Evolutionary conservation across 2,888 invertebrate genomes (phyloP).

Genomic region (Baronia brevicornis): DNA sequence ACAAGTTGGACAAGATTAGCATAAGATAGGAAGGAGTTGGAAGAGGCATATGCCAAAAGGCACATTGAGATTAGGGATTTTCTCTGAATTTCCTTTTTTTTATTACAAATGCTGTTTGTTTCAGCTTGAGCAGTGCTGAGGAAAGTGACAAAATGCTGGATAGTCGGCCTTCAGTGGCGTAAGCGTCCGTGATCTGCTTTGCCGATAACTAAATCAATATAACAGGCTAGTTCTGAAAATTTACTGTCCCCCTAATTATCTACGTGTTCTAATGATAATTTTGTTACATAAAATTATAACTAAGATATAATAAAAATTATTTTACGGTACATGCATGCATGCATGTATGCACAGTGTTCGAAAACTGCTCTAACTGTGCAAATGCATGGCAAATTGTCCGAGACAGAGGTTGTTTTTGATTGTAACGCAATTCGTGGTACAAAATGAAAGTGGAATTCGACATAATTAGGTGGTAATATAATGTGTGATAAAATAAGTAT

Average conservation of each 20-base stretch:
- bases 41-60: too few species aligned
- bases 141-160: slow-evolving; percentile 86
- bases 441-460: slow-evolving; percentile 2
- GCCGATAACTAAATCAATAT: slow-evolving; percentile 27
- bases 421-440: slow-evolving; percentile 4
- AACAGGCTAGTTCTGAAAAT: slow-evolving; percentile 38
- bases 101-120: too few species aligned
- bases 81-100: slow-evolving; percentile 22
- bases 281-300: slow-evolving; percentile 12
- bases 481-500: slow-evolving; percentile 9
- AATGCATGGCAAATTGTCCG: too few species aligned
- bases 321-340: background rate
- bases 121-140: slow-evolving; percentile 79
- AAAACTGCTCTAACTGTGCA: too few species aligned
- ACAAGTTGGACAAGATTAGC: too few species aligned
- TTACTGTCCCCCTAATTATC: slow-evolving; percentile 33
- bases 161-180: slow-evolving; percentile 81
- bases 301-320: slow-evolving; percentile 7
- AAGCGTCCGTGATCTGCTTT: slow-evolving; percentile 29
- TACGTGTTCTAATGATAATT: slow-evolving; percentile 15
- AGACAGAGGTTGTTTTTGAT: too few species aligned
- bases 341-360: too few species aligned
- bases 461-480: slow-evolving; percentile 1
- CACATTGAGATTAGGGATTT: slow-evolving; percentile 3
- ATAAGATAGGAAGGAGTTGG: too few species aligned